phyloP scores from a whole-genome alignment of 2,113 vertebrate genomes.

The Apodemus speciosus region DNA sequence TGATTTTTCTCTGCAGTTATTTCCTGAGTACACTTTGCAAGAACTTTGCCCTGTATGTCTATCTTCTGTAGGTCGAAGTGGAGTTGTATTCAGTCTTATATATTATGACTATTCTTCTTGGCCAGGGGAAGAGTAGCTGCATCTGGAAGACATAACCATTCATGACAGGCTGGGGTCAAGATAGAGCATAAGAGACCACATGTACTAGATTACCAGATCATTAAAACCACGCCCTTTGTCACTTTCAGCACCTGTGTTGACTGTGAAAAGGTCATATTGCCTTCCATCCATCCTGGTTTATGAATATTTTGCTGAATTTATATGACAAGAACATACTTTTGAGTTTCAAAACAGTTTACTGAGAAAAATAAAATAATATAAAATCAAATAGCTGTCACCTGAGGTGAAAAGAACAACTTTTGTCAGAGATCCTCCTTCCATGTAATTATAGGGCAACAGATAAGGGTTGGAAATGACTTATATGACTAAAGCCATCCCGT shows the following conservation, averaged over 20 bases:
- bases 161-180: not conserved
- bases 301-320: not conserved
- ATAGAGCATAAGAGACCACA: not conserved
- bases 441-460: conserved; percentile 31
- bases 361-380: conserved; percentile 51
- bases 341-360: conserved; percentile 61
- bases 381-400: conserved; percentile 61
- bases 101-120: not conserved
- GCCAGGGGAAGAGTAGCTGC: not conserved
- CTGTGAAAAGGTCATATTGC: not conserved
- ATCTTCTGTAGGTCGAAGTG: not conserved
- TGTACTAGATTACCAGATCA: not conserved
- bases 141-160: not conserved
- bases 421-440: not conserved
- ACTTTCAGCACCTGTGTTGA: conserved; percentile 16
- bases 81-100: not conserved
- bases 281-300: not conserved
- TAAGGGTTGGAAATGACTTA: conserved; percentile 18
- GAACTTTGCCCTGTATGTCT: not conserved
- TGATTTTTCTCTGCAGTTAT: not conserved
- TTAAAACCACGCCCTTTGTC: not conserved
- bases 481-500: not conserved
- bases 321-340: conserved; percentile 41
- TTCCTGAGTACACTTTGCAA: not conserved
- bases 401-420: conserved; percentile 54